These are phyloP conservation scores for Rachycentron canadum DNA, from an alignment of 2,797 vertebrate genomes.

Conservation along the genomic window DNA sequence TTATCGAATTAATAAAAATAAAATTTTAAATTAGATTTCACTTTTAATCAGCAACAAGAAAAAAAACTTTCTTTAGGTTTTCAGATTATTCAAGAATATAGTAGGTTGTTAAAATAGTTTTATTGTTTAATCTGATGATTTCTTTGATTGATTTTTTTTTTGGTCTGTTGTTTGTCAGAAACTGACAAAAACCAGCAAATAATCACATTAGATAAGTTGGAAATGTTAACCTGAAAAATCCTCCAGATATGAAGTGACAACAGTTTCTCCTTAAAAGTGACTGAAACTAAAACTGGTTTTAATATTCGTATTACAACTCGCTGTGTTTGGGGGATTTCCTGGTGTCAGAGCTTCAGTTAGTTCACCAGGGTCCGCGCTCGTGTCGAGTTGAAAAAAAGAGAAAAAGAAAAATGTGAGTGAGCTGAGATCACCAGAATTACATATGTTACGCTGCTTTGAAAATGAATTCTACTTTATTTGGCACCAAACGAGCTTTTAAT, in stretches of 20 bases:
- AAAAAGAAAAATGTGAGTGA: background rate
- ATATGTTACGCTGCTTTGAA: slow-evolving; percentile 29
- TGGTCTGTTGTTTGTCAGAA: background rate
- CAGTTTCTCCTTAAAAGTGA: too few species aligned
- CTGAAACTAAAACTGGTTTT: too few species aligned
- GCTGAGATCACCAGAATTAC: slow-evolving; percentile 19
- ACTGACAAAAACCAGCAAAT: background rate
- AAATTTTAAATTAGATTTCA: background rate
- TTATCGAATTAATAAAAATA: too few species aligned
- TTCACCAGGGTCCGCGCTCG: background rate
- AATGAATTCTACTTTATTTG: slow-evolving; percentile 22
- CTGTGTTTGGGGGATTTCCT: too few species aligned
- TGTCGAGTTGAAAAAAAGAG: background rate
- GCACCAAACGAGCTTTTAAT: slow-evolving; percentile 27
- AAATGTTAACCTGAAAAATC: background rate
- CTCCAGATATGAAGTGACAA: background rate
- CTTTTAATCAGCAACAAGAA: background rate
- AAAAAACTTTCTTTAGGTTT: background rate
- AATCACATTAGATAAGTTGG: background rate
- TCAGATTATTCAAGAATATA: background rate
- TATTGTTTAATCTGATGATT: background rate
- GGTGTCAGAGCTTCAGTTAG: background rate
- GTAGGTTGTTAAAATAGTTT: background rate
- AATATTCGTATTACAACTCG: too few species aligned
- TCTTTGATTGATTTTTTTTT: background rate